Base-by-base conservation (phyloP, 92 coral and sea anemone species). In the Umimayanthus chanpuru region DNA sequence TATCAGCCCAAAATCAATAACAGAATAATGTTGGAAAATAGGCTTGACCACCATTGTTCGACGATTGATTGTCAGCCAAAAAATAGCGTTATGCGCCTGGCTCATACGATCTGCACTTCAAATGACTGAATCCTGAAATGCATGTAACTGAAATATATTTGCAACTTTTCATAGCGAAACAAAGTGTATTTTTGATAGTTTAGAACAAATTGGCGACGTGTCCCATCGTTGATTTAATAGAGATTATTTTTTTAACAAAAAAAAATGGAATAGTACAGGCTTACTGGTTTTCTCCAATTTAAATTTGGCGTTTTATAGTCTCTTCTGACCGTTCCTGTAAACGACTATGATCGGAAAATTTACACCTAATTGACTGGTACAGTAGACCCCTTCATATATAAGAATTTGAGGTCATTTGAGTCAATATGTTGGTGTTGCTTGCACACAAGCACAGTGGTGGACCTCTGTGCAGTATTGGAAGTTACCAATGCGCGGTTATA, bases 41-140 rank as follows among this genome's bases (percentile, higher is more conserved):
- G 41, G 26, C 3, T n/a, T 72, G 12, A 30, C 39, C 23, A 65
- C 49, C 21, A 70, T 82, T 83, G 86, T 81, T 83, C 56, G 44
- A 38, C 47, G 78, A 68, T 68, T 44, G 53, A 83, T 38, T 71
- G n/a, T 10, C 5, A 47, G 38, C 66, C 58, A 83, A 83, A 32
- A 32, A 32, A 32, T 32, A 32, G 36, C 36, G 23, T 73, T 73
- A 28, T 32, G 39, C 32, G 77, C 26, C 25, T 61, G 29, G 26
- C 71, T 30, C 55, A 58, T 38, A 40, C 29, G 23, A 81, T 81
- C 23, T 64, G 56, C 58, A 39, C 39, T 81, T 81, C 11, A 81
- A n/a, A 41, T 36, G 32, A 39, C 71, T 29, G 9, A 44, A 29
- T 73, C 77, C 43, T 76, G n/a, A 39, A 39, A 39, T 76, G 80